These are phyloP conservation scores for Drosophila tsacasi DNA, from an alignment of 1,140 invertebrate genomes.

Conservation along the genomic window DNA sequence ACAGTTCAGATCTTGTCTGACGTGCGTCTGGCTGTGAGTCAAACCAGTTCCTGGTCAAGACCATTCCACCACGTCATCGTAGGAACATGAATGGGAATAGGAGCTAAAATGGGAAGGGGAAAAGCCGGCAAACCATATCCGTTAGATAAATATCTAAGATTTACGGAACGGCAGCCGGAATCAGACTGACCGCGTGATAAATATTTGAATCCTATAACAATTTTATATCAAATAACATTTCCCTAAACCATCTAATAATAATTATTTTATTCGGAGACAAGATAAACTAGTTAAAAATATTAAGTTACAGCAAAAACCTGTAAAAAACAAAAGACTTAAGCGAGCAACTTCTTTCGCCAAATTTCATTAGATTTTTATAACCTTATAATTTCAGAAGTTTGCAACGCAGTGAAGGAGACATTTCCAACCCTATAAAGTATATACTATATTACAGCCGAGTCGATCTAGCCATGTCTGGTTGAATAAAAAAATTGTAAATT, in stretches of 20 bases:
- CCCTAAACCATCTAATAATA: background rate
- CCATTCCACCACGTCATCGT: conserved; percentile 52
- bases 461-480: no score
- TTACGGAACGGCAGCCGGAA: background rate
- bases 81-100: conserved; percentile 32
- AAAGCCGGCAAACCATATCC: conserved; percentile 50
- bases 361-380: no score
- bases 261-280: background rate
- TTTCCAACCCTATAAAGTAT: no score
- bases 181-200: background rate
- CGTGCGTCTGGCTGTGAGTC: conserved; percentile 59
- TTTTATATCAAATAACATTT: background rate
- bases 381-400: no score
- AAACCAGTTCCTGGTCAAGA: conserved; percentile 63
- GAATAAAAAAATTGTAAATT: no score
- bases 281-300: no score
- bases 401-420: no score
- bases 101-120: conserved; percentile 29
- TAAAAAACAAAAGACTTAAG: background rate
- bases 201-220: background rate
- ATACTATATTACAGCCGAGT: no score
- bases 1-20: conserved; percentile 60
- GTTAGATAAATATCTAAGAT: conserved; percentile 37
- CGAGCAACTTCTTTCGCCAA: background rate
- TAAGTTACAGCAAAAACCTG: fast-evolving